A percentile compares a stretch with the other conserved stretches of the same genome.
These are phyloP conservation scores for Meleagris gallopavo DNA, from an alignment of 2,113 vertebrate genomes.

Conservation along the genomic window DNA sequence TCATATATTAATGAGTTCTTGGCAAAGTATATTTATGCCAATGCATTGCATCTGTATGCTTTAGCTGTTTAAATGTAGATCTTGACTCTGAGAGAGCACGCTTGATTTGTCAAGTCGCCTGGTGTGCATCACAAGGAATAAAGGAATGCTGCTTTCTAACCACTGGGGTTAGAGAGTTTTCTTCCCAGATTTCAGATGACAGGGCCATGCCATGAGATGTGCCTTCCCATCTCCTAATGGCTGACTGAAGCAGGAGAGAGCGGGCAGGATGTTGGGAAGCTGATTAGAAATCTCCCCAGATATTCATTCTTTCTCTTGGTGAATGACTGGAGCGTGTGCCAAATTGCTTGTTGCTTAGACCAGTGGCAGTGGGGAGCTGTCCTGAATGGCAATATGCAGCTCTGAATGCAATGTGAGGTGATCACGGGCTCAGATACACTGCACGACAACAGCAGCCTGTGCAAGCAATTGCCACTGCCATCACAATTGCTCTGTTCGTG, in stretches of 20 bases:
- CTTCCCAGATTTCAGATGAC: too few species aligned
- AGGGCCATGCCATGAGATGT: neutral
- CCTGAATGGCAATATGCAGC: too few species aligned
- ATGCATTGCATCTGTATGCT: too few species aligned
- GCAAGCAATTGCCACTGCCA: neutral
- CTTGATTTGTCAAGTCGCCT: too few species aligned
- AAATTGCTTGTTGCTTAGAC: neutral
- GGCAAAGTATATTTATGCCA: too few species aligned
- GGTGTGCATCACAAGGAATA: too few species aligned
- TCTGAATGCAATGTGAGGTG: neutral
- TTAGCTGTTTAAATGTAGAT: too few species aligned
- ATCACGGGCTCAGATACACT: rapidly evolving
- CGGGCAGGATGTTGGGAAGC: neutral
- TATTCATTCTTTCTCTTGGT: neutral
- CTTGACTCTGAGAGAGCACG: too few species aligned
- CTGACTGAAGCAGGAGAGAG: neutral
- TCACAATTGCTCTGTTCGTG: rapidly evolving
- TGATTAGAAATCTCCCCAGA: neutral
- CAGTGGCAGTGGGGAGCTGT: neutral
- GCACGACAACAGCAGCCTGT: neutral
- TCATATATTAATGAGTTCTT: too few species aligned
- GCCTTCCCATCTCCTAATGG: neutral
- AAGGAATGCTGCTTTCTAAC: too few species aligned
- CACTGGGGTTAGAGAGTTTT: too few species aligned
- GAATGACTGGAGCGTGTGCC: neutral